Base-by-base conservation (phyloP, 2,888 invertebrate species). In the Glaucopsyche alexis region DNA sequence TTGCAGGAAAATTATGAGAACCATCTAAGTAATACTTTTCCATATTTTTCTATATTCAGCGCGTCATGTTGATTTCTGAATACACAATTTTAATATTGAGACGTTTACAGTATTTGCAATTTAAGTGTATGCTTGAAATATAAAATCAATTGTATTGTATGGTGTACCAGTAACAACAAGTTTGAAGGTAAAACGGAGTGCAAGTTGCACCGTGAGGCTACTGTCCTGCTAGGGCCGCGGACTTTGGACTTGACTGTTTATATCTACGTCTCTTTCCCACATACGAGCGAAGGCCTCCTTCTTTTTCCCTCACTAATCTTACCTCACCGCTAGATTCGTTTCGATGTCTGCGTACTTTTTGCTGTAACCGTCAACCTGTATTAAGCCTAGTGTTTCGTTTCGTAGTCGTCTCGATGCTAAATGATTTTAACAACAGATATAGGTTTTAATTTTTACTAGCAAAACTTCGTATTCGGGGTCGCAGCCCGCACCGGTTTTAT, bases 241-340 rank as follows among this genome's bases (percentile, higher is more conserved):
- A 91, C 90, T 91, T 91, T 90, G 87, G 85, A 90, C 89, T 83
- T 82, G 81, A 82, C 80, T 88, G 87, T 87, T 90, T 85, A 82
- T 90, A 85, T 84, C 79, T 82, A 81, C 82, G 82, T 90, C 90
- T 83, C 86, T 80, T 84, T 90, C 83, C 75, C 84, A 83, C 87
- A 78, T 79, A 79, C 77, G 77, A 78, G 79, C 82, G 74, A 81
- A 78, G 78, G 77, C 78, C 75, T 76, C 75, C 76, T 66, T 77
- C 76, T 75, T 79, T 83, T 80, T 83, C 80, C 80, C 82, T 82
- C 84, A 82, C 83, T 83, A 47, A 67, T 47, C 47, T 84, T 84
- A 84, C 80, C 84, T 87, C 85, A 84, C 84, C 84, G 83, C 84
- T 84, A 83, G 83, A 85, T 86, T 86, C 80, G 85, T 85, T 84